phyloP scores from a whole-genome alignment of 2,888 invertebrate species.

The Ormyrus thymus region DNA sequence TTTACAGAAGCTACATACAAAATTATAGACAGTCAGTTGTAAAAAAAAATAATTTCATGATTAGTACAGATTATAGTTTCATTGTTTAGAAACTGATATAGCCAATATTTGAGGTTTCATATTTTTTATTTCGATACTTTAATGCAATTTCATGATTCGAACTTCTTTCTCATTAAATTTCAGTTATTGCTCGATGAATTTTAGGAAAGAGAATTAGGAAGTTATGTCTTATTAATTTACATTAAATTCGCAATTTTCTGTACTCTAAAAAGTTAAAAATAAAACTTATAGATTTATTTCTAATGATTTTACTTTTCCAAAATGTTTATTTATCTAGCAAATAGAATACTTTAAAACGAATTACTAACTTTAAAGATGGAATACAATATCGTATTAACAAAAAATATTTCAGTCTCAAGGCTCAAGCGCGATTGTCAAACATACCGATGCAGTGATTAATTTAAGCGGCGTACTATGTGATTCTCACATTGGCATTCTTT shows the following conservation, averaged over 20 bases:
- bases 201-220: background rate
- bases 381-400: conserved; percentile 29
- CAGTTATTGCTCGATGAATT: conserved; percentile 21
- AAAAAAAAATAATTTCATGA: conserved; percentile 52
- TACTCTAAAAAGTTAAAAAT: background rate
- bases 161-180: background rate
- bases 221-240: too few species aligned
- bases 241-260: background rate
- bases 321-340: background rate
- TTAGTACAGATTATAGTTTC: conserved; percentile 66
- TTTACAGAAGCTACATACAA: conserved; percentile 73
- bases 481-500: conserved; percentile 9
- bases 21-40: conserved; percentile 72
- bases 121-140: conserved; percentile 5
- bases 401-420: conserved; percentile 65
- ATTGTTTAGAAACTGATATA: conserved; percentile 61
- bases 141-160: background rate
- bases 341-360: conserved; percentile 25
- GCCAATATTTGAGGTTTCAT: conserved; percentile 14
- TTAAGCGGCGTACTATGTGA: conserved; percentile 52
- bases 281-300: background rate
- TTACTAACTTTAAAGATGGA: conserved; percentile 5
- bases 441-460: conserved; percentile 60
- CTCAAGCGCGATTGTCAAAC: conserved; percentile 71
- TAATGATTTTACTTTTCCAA: background rate